These are phyloP conservation scores for Sesia bembeciformis DNA, from an alignment of 2,888 invertebrate species.

Conservation along the genomic window DNA sequence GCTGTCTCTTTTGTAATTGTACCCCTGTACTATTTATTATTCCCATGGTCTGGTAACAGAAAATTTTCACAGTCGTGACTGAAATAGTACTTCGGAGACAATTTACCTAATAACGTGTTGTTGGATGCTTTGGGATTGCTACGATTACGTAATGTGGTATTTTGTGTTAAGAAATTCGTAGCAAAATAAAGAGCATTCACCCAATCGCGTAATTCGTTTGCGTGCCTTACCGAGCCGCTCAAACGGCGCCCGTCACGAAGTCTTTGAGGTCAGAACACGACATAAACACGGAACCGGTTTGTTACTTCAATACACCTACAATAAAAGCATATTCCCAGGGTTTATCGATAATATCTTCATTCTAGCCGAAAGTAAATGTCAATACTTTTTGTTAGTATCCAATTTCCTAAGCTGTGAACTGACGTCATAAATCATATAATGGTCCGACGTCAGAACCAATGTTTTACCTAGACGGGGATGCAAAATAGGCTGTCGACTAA, in stretches of 20 bases:
- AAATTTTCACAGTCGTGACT: constrained; percentile 32
- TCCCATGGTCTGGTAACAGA: neutral
- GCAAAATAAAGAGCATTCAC: constrained; percentile 41
- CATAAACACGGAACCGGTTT: constrained; percentile 42
- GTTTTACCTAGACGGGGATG: neutral
- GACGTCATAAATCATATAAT: neutral
- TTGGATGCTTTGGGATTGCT: constrained; percentile 17
- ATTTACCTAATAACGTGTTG: neutral
- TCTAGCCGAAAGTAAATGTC: neutral
- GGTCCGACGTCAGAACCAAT: neutral
- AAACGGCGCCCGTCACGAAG: constrained; percentile 45
- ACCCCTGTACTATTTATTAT: constrained; percentile 12
- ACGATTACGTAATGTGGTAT: constrained; percentile 33
- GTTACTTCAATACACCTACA: neutral
- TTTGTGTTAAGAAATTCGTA: constrained; percentile 45
- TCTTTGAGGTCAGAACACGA: constrained; percentile 45
- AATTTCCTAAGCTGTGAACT: neutral
- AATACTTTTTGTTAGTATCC: neutral
- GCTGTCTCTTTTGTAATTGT: constrained; percentile 40
- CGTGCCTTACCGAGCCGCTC: constrained; percentile 36
- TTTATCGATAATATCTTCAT: too few species aligned
- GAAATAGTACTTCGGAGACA: constrained; percentile 30
- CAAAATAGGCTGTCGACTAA: neutral
- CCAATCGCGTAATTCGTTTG: constrained; percentile 42
- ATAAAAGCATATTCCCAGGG: too few species aligned